A percentile compares a stretch with the other conserved stretches of the same genome.
These are phyloP conservation scores for Euura saliciscinereae DNA, from an alignment of 1,140 invertebrate genomes.

Conservation along the genomic window DNA sequence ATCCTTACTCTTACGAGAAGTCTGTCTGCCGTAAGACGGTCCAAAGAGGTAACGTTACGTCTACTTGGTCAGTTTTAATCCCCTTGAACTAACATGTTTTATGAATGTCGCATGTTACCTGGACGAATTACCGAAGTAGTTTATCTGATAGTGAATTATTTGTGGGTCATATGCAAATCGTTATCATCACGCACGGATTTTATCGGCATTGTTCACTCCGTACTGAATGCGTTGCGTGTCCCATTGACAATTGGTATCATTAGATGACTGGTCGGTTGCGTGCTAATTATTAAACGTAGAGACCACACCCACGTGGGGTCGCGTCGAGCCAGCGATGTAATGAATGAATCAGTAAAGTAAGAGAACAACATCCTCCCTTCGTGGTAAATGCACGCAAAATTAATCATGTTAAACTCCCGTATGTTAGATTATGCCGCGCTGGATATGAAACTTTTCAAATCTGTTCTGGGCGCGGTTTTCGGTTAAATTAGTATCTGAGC, in stretches of 20 bases:
- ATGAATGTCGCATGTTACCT: background rate
- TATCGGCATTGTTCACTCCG: background rate
- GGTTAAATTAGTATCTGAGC: too few species aligned
- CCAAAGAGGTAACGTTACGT: conserved; percentile 39
- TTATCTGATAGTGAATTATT: background rate
- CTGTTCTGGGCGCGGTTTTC: too few species aligned
- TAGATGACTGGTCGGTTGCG: background rate
- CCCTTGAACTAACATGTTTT: background rate
- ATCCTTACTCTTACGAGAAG: conserved; percentile 29
- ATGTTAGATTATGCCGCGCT: too few species aligned
- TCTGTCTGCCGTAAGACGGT: conserved; percentile 52
- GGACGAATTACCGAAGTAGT: too few species aligned
- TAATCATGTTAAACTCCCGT: too few species aligned
- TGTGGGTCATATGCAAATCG: background rate
- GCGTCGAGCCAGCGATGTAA: background rate
- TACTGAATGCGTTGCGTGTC: background rate
- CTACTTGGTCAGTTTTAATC: too few species aligned
- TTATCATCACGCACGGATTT: background rate
- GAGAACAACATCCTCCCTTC: background rate
- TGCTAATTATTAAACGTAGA: background rate
- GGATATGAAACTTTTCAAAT: too few species aligned
- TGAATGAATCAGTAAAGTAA: background rate
- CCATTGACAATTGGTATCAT: background rate
- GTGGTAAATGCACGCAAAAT: too few species aligned
- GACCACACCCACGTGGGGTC: background rate